Base-by-base conservation (phyloP, 2,888 invertebrate genomes). In the Leptopterna dolabrata region DNA sequence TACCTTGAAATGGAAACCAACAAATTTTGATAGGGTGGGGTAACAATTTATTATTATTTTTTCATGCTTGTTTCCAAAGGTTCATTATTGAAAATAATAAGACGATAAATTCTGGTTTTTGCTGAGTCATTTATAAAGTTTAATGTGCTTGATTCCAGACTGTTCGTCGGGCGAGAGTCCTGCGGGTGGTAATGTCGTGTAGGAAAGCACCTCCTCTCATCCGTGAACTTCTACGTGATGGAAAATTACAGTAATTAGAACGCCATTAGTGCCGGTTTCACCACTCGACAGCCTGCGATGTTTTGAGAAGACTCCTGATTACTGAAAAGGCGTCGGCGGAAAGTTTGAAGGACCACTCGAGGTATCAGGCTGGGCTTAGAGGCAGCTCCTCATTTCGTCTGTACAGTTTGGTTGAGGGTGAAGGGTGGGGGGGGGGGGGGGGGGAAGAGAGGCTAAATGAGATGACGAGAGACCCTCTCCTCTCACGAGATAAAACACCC, bases 291-390 rank as follows among this genome's bases (percentile, higher is more conserved):
- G 7, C n/a, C 16, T 16, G 19, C 4, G 63, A 51, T 51, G 51
- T 51, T 63, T 24, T 63, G n/a, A 19, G 24, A 63, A 63, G 24
- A 63, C 19, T 63, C 63, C 24, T 63, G 63, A 63, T 63, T 63
- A 63, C 63, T 63, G 63, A 63, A 63, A 24, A 63, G 63, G 63
- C 24, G 63, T 19, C 24, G 63, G 63, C 9, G 63, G 63, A 11
- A 63, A 63, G 63, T 63, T 63, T 63, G 63, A 63, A 63, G 63
- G 63, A 63, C 63, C 27, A 24, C 63, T 63, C 63, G 63, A 63
- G 63, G 63, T 63, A 63, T 63, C 63, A 63, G 63, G 19, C 24
- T 1, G 19, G 63, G 63, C 63, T 63, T 63, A 63, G 63, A 63
- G 63, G 24, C 24, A 27, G 24, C 63, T 11, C 63, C 63, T 24